Base-by-base conservation (phyloP, 2,888 invertebrate genomes). In the Notodonta dromedarius region DNA sequence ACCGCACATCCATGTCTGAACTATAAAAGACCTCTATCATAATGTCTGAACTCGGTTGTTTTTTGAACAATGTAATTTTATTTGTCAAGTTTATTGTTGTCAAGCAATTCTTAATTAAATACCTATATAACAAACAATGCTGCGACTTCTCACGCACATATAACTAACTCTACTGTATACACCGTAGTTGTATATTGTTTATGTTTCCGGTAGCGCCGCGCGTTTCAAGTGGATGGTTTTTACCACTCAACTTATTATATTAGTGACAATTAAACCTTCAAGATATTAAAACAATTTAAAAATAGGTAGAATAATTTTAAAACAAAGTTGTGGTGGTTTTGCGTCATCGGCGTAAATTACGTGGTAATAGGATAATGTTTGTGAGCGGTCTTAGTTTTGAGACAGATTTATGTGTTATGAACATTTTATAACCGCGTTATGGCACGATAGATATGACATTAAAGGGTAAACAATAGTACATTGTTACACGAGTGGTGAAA, bases 161-260 rank as follows among this genome's bases (percentile, higher is more conserved):
- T 35, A 51, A 51, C 16, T 32, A 51, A 52, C 32, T 14, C 9
- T 42, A 46, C 46, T 4, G 13, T 11, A 13, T 52, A 35, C 52
- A 32, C 5, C 32, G 52, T 32, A 61, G 59, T 56, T 62, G 66
- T 65, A 59, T 56, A 58, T 68, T 69, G 67, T 74, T 76, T 74
- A 70, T 61, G 58, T 74, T 76, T 75, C 77, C 76, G 69, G 66
- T 57, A 57, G 11, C 50, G 12, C 9, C 7, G 14, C 50, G 16
- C 52, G 52, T 52, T 52, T 13, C 16, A 14, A 14, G 40, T 40
- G n/a, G 55, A 55, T 40, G 40, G 13, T 6, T 55, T 14, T 55
- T 55, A 55, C 16, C n/a, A 35, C 40, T 14, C 7, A 16, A 13
- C 40, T 40, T 55, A 55, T 55, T 40, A 40, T n/a, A 55, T 16